phyloP scores from a whole-genome alignment of 2,888 invertebrate genomes.

The Auanema freiburgensis region DNA sequence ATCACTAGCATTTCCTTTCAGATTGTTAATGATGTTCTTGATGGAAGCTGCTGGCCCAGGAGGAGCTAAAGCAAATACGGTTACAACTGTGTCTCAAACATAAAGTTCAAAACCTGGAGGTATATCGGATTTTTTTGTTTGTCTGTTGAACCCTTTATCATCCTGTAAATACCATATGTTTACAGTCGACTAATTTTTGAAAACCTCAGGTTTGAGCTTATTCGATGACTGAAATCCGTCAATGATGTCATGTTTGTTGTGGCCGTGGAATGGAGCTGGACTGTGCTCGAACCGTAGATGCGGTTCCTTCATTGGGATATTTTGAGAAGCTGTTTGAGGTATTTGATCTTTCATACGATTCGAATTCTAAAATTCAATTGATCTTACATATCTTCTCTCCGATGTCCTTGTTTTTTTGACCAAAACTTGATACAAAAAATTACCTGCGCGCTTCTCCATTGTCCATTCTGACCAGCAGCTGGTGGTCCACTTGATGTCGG shows the following conservation, averaged over 20 bases:
- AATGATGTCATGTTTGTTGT: slow-evolving; percentile 19
- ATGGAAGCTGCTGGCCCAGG: slow-evolving; percentile 24
- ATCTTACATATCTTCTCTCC: too few species aligned
- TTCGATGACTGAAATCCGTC: slow-evolving; percentile 15
- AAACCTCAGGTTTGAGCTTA: neutral
- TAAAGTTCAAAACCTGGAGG: slow-evolving; percentile 4
- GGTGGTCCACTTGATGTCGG: too few species aligned
- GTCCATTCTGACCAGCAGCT: too few species aligned
- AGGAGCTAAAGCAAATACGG: slow-evolving; percentile 2
- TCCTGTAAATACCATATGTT: neutral
- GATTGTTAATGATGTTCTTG: slow-evolving; percentile 40
- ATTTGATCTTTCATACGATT: too few species aligned
- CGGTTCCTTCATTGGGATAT: slow-evolving; percentile 7
- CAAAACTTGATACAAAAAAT: too few species aligned
- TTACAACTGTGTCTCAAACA: neutral
- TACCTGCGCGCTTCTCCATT: too few species aligned
- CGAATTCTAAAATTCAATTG: too few species aligned
- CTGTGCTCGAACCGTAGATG: slow-evolving; percentile 19
- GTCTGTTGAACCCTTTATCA: slow-evolving; percentile 11
- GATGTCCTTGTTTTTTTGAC: too few species aligned
- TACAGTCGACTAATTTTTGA: neutral
- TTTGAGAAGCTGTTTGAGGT: too few species aligned
- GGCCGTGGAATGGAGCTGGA: slow-evolving; percentile 15
- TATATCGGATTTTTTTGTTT: slow-evolving; percentile 10
- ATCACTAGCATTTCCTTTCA: slow-evolving; percentile 25